Base-by-base conservation (phyloP, 1,140 invertebrate genomes). In the Propsilocerus akamusi region DNA sequence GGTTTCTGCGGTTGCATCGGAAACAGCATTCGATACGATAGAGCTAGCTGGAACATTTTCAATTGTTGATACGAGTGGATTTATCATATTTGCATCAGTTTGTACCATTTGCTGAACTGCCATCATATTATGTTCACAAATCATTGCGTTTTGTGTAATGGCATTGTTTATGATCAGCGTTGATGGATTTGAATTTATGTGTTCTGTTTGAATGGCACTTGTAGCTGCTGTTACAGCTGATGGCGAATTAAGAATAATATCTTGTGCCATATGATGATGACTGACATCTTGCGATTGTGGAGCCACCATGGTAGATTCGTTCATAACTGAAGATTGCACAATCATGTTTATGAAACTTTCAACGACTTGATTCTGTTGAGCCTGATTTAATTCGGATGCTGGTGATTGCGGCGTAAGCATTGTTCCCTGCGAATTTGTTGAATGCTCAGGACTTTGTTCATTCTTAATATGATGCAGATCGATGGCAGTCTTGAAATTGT, bases 321-420 rank as follows among this genome's bases (percentile, higher is more conserved):
- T 30, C 14, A 10, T 3, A 41, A 14, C 22, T 41, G 34, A 5
- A n/a, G n/a, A n/a, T n/a, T n/a, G 34, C 34, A 41, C 34, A 41
- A 41, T 41, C 34, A 41, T 41, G 11, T 41, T 41, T n/a, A 41
- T n/a, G 14, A 41, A 41, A 20, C 22, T 41, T 41, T 41, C 34
- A 20, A 41, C 34, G 10, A 17, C n/a, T 20, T 41, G 34, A 7
- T 41, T 14, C 34, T 41, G 34, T 17, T 41, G 34, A 22, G 22
- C 34, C 7, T 5, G n/a, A 30, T 30, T 30, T 30, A 30, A 30
- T 30, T 30, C 28, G n/a, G 28, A 30, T 2, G 28, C 34, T 41
- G 12, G 17, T 17, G 34, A 20, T 20, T 14, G 34, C 22, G 12
- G 34, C 4, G 14, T 4, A 20, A 17, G 34, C 34, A 41, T 41